Evolutionary conservation across 2,797 vertebrate genomes (phyloP), one percentile per base, ranked within the genome.

Genomic region (Ibycter americanus): DNA sequence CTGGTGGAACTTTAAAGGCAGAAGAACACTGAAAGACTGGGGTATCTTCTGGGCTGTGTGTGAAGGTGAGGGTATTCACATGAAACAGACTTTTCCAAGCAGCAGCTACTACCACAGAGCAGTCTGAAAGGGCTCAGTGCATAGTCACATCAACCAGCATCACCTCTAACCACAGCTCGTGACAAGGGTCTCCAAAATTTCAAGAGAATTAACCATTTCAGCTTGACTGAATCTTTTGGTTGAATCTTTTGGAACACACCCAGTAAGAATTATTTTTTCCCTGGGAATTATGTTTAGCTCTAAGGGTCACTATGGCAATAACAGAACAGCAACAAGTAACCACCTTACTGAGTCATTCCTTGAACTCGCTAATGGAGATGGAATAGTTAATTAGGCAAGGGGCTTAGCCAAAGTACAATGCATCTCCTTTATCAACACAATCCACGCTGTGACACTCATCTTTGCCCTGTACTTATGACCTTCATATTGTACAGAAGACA

Each of bases 261-360:
- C 74, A 46, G 44, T 6, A 51, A 16, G 36, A 67, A 46, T 25
- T 23, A 12, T 20, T 51, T 54, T 40, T 23, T 1, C 32, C 42
- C 21, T 83, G 63, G 61, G 90, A 96, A 84, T 34, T 56, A 9
- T 32, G 31, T 59, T 89, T 47, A 54, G 26, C 55, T 66, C 6
- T 5, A 29, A 31, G 67, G 11, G 66, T 70, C 66, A 38, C 49
- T 15, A 8, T 0, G 56, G n/a, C 86, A 78, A 7, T 66, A 70
- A 31, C 76, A 94, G 91, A 80, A 68, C 52, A 83, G 76, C 76
- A 85, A 14, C 22, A 78, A 78, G 49, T 56, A 58, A 68, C 70
- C 83, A 76, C 54, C 73, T 71, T 79, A 51, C 65, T 95, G 95
- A 97, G 83, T 97, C 96, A 97, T 74, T 70, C 55, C 56, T 77